Evolutionary conservation across 1,140 invertebrate species (phyloP).

Genomic region (Helicoverpa zea): DNA sequence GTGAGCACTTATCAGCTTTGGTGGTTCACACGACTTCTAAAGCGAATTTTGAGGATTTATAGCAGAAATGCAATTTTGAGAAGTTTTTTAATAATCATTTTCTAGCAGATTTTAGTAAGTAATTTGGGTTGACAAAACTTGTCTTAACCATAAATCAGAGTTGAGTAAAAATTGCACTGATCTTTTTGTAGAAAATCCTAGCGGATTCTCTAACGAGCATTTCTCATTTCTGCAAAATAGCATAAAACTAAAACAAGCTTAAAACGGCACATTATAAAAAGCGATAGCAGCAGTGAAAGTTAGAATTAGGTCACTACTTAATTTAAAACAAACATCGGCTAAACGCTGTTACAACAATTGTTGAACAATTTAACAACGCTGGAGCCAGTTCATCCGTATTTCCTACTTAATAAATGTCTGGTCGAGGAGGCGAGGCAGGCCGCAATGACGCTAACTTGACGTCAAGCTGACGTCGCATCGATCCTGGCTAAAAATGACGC

Average conservation of each 20-base stretch:
- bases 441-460: conserved; percentile 77
- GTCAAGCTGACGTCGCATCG: conserved; percentile 62
- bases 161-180: too few relatives aligned
- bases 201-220: too few relatives aligned
- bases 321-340: conserved; percentile 48
- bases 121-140: too few relatives aligned
- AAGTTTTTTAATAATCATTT: too few relatives aligned
- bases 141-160: too few relatives aligned
- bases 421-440: conserved; percentile 57
- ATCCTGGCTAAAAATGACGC: conserved; percentile 73
- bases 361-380: conserved; percentile 54
- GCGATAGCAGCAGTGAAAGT: conserved; percentile 31
- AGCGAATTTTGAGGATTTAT: conserved; percentile 39
- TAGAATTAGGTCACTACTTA: conserved; percentile 40
- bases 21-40: conserved; percentile 35
- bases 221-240: too few relatives aligned
- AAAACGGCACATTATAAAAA: conserved; percentile 23
- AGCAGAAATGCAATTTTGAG: neutral
- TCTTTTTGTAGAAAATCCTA: too few relatives aligned
- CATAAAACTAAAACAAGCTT: neutral
- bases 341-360: conserved; percentile 54
- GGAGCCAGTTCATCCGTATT: conserved; percentile 63
- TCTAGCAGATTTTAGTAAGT: too few relatives aligned
- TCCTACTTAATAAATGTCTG: conserved; percentile 78
- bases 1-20: conserved; percentile 50